These are phyloP conservation scores for Aptenodytes patagonicus DNA, from an alignment of 2,113 vertebrate species.

Conservation along the genomic window DNA sequence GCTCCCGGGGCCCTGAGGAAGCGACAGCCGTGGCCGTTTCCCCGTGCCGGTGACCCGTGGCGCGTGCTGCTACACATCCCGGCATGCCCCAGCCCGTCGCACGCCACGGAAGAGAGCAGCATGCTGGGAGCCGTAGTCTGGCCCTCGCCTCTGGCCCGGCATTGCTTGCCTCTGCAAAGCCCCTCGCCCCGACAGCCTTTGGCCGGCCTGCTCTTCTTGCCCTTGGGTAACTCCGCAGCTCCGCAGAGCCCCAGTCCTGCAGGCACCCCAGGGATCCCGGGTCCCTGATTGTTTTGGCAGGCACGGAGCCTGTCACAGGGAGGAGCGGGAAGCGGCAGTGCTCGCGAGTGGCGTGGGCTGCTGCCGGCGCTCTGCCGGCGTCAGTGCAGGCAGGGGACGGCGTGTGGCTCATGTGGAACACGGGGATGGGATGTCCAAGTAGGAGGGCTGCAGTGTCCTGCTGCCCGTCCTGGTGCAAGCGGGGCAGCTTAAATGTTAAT, in stretches of 20 bases:
- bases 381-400: background rate
- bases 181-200: too few relatives aligned
- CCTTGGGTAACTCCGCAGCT: background rate
- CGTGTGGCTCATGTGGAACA: fast-evolving
- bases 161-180: background rate
- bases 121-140: conserved; percentile 37
- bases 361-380: background rate
- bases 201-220: background rate
- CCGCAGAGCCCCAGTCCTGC: background rate
- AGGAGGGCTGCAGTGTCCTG: background rate
- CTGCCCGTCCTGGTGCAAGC: background rate
- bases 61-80: fast-evolving
- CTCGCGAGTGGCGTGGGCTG: fast-evolving
- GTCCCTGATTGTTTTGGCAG: background rate
- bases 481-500: background rate
- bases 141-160: background rate
- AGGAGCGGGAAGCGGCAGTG: background rate
- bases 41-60: fast-evolving
- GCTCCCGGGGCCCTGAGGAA: fast-evolving
- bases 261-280: too few relatives aligned
- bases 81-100: background rate
- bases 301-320: background rate
- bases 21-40: fast-evolving
- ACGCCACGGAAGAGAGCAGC: background rate
- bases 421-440: background rate